phyloP scores from a whole-genome alignment of 2,797 vertebrate genomes.

The Gastrophryne carolinensis region DNA sequence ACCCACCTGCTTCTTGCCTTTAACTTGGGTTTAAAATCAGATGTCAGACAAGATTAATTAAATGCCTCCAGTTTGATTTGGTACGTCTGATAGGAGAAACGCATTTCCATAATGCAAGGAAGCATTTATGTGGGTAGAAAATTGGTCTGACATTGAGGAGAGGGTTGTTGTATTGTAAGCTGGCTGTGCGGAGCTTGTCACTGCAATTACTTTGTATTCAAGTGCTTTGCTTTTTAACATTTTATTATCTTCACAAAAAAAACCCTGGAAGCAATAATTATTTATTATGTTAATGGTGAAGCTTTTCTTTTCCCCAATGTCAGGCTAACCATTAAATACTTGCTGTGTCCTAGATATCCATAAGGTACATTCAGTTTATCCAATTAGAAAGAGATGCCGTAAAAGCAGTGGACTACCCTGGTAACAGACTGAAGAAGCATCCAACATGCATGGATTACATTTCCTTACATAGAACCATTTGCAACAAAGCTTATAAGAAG shows the following conservation, averaged over 20 bases:
- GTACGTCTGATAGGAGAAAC: constrained; percentile 69
- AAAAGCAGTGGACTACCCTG: constrained; percentile 57
- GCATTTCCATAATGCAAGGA: constrained; percentile 75
- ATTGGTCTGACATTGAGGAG: constrained; percentile 72
- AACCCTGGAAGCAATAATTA: constrained; percentile 92
- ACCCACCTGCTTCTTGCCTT: constrained; percentile 74
- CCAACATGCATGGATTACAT: constrained; percentile 56
- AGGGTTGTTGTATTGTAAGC: constrained; percentile 70
- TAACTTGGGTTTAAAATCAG: constrained; percentile 84
- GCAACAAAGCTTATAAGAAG: constrained; percentile 36
- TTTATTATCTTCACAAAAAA: constrained; percentile 86
- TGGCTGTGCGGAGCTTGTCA: constrained; percentile 70
- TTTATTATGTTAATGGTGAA: constrained; percentile 77
- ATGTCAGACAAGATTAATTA: constrained; percentile 89
- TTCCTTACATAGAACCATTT: constrained; percentile 31
- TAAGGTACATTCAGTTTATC: constrained; percentile 69
- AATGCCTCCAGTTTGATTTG: constrained; percentile 72
- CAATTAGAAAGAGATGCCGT: constrained; percentile 62
- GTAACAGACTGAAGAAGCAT: constrained; percentile 70
- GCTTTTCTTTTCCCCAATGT: constrained; percentile 65
- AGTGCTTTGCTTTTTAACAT: constrained; percentile 75
- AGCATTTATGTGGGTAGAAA: constrained; percentile 66
- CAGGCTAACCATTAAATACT: constrained; percentile 68
- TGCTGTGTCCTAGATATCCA: constrained; percentile 67
- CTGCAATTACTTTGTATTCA: constrained; percentile 75